Percentiles rank a stretch among this genome's conserved stretches.
These are phyloP conservation scores for Neolamprologus brichardi DNA, from an alignment of 2,113 vertebrate genomes.

Conservation along the genomic window DNA sequence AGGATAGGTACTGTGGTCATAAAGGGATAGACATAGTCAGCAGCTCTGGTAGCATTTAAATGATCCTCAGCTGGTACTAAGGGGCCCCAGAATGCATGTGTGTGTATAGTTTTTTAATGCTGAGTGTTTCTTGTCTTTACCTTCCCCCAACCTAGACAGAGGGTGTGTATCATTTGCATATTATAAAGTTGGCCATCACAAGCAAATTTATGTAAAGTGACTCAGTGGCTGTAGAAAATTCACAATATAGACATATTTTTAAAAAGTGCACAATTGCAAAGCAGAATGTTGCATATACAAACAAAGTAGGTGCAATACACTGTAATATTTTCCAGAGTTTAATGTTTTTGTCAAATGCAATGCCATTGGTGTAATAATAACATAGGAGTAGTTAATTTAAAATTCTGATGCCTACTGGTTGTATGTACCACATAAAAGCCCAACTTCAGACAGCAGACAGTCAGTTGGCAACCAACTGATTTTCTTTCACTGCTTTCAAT, in stretches of 20 bases:
- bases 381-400: neutral
- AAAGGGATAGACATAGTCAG: neutral
- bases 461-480: neutral
- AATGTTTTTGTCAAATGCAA: neutral
- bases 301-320: neutral
- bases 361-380: neutral
- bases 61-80: neutral
- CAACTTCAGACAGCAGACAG: neutral
- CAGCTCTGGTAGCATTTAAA: neutral
- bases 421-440: neutral
- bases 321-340: neutral
- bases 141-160: neutral
- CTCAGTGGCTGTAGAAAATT: neutral
- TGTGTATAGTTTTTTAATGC: neutral
- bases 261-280: neutral
- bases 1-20: neutral
- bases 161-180: neutral
- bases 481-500: constrained; percentile 31
- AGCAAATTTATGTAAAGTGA: constrained; percentile 4
- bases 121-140: neutral
- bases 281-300: neutral
- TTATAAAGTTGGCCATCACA: neutral
- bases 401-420: neutral
- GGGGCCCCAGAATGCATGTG: neutral
- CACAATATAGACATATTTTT: neutral